phyloP scores from a whole-genome alignment of 2,797 vertebrate genomes.

The Pelobates cultripes region DNA sequence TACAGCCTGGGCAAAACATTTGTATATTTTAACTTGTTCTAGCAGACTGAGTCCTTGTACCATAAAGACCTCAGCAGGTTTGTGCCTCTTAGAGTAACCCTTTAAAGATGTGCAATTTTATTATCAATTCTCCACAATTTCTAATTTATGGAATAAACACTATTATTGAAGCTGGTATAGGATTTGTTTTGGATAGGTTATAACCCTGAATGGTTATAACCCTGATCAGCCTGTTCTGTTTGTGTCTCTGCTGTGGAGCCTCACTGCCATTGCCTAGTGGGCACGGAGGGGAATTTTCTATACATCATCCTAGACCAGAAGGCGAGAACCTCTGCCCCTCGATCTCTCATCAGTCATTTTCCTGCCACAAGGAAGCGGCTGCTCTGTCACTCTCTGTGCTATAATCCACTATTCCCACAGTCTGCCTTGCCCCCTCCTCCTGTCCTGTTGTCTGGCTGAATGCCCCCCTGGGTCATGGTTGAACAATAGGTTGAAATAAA shows the following conservation, averaged over 20 bases:
- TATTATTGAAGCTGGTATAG: no score
- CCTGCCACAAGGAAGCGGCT: slow-evolving; percentile 39
- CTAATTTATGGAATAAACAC: no score
- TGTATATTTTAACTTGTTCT: no score
- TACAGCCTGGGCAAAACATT: no score
- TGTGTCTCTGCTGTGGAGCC: not conserved
- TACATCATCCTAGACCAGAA: slow-evolving; percentile 52
- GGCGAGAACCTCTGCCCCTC: slow-evolving; percentile 35
- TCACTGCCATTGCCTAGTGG: slow-evolving; percentile 5
- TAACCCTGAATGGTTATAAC: no score
- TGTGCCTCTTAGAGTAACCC: no score
- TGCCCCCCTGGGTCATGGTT: slow-evolving; percentile 74
- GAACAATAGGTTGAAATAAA: slow-evolving; percentile 78
- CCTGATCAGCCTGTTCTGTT: no score
- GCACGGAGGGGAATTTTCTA: not conserved
- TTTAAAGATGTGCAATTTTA: no score
- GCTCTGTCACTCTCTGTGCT: slow-evolving; percentile 60
- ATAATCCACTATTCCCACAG: slow-evolving; percentile 60
- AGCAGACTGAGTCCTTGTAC: no score
- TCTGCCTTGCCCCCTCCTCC: slow-evolving; percentile 39
- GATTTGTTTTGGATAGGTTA: no score
- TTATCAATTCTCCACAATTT: no score
- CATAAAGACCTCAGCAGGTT: no score
- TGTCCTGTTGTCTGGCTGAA: not conserved
- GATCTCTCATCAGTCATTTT: slow-evolving; percentile 40